Base-by-base conservation (phyloP, 2,113 vertebrate species). In the Leptobrachium ailaonicum region DNA sequence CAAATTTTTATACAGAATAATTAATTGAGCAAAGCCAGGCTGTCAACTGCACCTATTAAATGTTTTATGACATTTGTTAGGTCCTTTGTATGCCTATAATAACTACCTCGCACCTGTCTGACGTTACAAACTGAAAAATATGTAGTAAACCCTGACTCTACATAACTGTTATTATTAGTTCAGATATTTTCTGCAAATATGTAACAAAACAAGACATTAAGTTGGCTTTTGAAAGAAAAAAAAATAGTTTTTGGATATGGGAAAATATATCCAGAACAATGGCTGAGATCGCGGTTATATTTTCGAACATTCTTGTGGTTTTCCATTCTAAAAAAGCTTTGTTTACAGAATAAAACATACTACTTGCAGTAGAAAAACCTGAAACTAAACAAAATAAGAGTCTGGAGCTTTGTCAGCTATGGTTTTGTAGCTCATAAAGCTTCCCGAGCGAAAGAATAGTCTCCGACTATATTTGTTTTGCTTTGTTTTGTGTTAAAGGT, bases 401-500 rank as follows among this genome's bases (percentile, higher is more conserved):
- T 60, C n/a, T 11, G 8, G 70, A 43, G 68, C 63, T 74, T 67
- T 80, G 47, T 80, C 20, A 60, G 72, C 60, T 72, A 72, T 41
- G 8, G 12, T 43, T 79, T 41, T 64, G 32, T 66, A 58, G 20
- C 45, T 6, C 41, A 56, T 14, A 66, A 56, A 43, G 14, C 50
- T 71, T 20, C 42, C 41, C 73, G 14, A 80, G 62, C 47, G 62
- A 60, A n/a, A 68, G 42, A 64, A 74, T 80, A 74, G n/a, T 74
- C 64, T 80, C 64, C 11, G 47, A 80, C 66, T 60, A 58, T 45
- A 74, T 74, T 68, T 74, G 78, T 64, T 66, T 53, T 60, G 64
- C 66, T 74, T 80, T 80, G 78, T 74, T 74, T 66, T 79, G 45
- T 80, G n/a, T 80, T 20, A 53, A 20, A 71, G 69, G 69, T 64